phyloP scores from a whole-genome alignment of 2,797 vertebrate species.

The Lepus townsendii region DNA sequence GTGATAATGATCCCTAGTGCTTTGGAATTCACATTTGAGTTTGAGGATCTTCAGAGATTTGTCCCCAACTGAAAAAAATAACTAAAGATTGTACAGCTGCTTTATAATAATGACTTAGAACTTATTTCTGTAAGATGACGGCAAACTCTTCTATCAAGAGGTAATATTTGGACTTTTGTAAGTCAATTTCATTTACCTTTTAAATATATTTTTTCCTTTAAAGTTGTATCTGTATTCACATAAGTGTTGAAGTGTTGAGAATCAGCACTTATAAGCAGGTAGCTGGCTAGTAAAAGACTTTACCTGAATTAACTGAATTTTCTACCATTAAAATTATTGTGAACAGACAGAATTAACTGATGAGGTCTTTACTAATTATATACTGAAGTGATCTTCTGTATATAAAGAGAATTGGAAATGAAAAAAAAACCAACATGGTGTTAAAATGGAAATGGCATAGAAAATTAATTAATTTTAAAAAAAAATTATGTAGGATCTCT shows the following conservation, averaged over 20 bases:
- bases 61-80: slow-evolving; percentile 26
- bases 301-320: not conserved
- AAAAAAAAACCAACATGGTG: no score
- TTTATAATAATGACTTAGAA: not conserved
- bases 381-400: no score
- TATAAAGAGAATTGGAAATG: no score
- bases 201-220: not conserved
- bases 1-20: not conserved
- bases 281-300: not conserved
- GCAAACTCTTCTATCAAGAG: not conserved
- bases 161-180: slow-evolving; percentile 32
- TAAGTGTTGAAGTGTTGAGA: no score
- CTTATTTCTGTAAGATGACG: not conserved
- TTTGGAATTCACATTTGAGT: slow-evolving; percentile 43
- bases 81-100: not conserved
- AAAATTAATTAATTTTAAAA: no score
- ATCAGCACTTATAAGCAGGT: not conserved
- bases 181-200: not conserved
- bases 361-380: no score
- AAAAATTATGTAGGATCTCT: no score
- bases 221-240: not conserved
- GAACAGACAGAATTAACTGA: no score
- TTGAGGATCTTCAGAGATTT: slow-evolving; percentile 40
- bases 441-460: no score
- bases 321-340: not conserved